Evolutionary conservation across 2,797 vertebrate species (phyloP), one percentile per base, ranked within the genome.

Genomic region (Coreius guichenoti): DNA sequence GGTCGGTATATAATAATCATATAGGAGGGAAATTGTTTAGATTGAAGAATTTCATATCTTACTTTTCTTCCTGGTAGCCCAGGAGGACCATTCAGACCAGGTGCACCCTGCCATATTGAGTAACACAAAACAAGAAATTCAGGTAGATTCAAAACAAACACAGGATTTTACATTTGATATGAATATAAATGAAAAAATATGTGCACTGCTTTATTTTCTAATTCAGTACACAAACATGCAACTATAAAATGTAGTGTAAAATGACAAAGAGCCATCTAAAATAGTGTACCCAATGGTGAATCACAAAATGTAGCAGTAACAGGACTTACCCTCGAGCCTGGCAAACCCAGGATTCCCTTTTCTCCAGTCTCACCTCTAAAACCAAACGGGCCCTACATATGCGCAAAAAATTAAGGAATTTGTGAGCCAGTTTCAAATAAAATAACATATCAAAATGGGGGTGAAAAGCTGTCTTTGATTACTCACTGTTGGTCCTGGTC

Each of bases 281-380:
- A 49, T 58, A 1, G 11, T 49, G 3, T n/a, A 56, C 36, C n/a
- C 4, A 13, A 21, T 29, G 14, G 8, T 31, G 12, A 68, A 51
- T 76, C 29, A 17, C 13, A 39, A 9, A 36, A 58, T 39, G 6
- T 36, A n/a, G 21, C 13, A 33, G 21, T 17, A 39, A 76, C 8
- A 81, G 61, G 7, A 87, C 93, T 88, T 96, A 99, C 98, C 95
- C 98, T 95, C 76, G 82, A 89, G 47, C 98, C 98, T 0, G 97
- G 98, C 87, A 97, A 95, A 76, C 98, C 98, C 14, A 93, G 95
- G 21, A 99, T 96, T 68, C 98, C 98, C 83, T 96, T 97, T 92
- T 99, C 98, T 90, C 98, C 98, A 56, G 91, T 87, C 92, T 97
- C 96, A 81, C 96, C 97, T 51, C 72, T 78, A 84, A 68, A 95